Conservation (phyloP, 2,113 vertebrate genomes). For the Corvus moneduloides region DNA sequence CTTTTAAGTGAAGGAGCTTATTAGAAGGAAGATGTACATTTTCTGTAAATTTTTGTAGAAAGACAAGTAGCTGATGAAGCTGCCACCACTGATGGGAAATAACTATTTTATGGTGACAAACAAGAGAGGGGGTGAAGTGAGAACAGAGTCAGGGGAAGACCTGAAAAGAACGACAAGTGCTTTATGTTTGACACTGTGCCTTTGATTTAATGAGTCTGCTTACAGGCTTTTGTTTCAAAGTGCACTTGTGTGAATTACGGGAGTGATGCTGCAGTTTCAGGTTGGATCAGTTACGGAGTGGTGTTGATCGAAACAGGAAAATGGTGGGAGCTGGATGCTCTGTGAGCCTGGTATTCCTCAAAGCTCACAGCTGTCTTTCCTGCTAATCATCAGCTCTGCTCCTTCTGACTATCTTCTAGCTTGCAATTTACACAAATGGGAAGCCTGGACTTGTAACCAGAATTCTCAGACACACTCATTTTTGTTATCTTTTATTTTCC, state of each 20-base stretch:
- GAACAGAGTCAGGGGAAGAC: background rate
- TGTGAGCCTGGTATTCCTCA: background rate
- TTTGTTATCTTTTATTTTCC: background rate
- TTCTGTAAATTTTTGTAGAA: background rate
- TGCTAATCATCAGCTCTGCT: background rate
- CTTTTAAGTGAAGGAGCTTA: background rate
- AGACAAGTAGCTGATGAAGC: constrained; percentile 14
- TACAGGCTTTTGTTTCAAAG: background rate
- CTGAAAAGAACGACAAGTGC: background rate
- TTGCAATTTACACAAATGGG: background rate
- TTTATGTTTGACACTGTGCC: background rate
- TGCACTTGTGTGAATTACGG: background rate
- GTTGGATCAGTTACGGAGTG: background rate
- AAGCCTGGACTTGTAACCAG: background rate
- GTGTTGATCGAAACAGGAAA: background rate
- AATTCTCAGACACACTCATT: background rate
- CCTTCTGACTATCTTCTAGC: background rate
- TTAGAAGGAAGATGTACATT: background rate
- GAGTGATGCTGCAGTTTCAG: background rate
- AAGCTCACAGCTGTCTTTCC: background rate
- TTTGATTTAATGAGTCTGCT: background rate
- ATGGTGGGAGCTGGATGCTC: background rate
- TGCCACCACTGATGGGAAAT: background rate
- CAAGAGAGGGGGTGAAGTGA: background rate
- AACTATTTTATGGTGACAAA: background rate